These are phyloP conservation scores for Bujurquina vittata DNA, from an alignment of 2,113 vertebrate species.

Conservation along the genomic window DNA sequence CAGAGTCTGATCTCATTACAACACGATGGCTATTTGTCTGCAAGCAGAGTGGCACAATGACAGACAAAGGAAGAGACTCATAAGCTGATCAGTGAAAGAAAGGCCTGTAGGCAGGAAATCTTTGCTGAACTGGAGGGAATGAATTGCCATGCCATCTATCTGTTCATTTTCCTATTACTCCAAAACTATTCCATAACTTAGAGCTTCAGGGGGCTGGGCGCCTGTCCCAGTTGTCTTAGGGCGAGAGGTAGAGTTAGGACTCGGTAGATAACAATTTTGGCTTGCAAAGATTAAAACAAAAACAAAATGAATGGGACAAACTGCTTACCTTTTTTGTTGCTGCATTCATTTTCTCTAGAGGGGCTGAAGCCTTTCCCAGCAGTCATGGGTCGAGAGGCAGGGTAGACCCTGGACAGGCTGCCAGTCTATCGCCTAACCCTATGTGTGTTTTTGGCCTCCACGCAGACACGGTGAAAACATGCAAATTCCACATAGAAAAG, in stretches of 20 bases:
- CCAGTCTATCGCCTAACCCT: neutral
- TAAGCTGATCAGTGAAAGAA: neutral
- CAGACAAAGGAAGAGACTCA: neutral
- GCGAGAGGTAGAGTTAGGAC: no score
- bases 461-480: no score
- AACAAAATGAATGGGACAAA: neutral
- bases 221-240: neutral
- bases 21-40: slow-evolving; percentile 1
- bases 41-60: neutral
- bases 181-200: neutral
- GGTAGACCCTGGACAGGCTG: neutral
- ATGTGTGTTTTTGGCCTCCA: neutral
- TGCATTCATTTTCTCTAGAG: no score
- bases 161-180: neutral
- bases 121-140: neutral
- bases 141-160: neutral
- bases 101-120: neutral
- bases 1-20: slow-evolving; percentile 6
- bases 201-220: no score
- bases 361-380: neutral
- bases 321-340: no score
- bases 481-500: neutral
- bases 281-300: neutral
- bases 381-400: neutral
- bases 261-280: neutral